phyloP scores from a whole-genome alignment of 2,113 vertebrate species.

The Colaptes auratus region DNA sequence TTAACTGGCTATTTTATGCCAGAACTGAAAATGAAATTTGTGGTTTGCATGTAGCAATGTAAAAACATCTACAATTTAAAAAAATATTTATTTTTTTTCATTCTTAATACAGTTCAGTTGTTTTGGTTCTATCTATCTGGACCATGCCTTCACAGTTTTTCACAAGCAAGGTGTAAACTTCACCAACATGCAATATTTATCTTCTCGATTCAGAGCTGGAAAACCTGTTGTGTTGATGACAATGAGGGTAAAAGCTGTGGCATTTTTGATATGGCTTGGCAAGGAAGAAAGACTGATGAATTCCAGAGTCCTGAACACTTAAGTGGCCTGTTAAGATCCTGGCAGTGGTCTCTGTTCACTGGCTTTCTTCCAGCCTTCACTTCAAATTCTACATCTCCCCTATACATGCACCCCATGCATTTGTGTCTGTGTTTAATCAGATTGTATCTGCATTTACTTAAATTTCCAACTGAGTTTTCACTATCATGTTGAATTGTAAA shows the following conservation, averaged over 20 bases:
- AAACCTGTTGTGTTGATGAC: not conserved
- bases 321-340: not conserved
- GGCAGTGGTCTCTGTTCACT: not conserved
- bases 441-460: not conserved
- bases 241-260: not conserved
- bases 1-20: not conserved
- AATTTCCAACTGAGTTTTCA: not conserved
- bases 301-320: not conserved
- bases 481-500: not conserved
- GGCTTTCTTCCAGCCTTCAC: not conserved
- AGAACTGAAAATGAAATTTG: not conserved
- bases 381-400: not conserved
- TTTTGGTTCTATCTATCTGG: not conserved
- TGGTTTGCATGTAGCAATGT: not conserved
- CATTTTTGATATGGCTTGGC: not conserved
- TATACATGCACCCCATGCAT: not conserved
- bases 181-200: not conserved
- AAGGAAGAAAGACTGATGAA: not conserved
- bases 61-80: not conserved
- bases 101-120: not conserved
- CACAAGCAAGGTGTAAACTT: not conserved
- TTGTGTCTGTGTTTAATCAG: not conserved
- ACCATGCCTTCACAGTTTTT: not conserved
- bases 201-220: not conserved
- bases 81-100: not conserved